Base-by-base conservation (phyloP, 2,113 vertebrate genomes). In the Phyllopteryx taeniolatus region DNA sequence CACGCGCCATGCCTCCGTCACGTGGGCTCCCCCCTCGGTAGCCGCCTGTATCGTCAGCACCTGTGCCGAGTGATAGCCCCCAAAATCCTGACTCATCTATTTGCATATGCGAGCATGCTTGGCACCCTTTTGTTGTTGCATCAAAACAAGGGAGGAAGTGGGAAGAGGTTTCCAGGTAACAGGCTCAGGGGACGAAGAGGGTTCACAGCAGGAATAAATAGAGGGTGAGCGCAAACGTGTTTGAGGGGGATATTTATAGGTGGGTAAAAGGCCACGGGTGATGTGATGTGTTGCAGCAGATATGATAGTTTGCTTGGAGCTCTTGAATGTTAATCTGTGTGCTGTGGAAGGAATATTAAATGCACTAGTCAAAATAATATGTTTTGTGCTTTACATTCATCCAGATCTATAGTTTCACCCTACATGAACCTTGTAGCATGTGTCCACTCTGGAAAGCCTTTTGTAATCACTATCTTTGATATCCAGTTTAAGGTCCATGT, bases 241-340 rank as follows among this genome's bases (percentile, higher is more conserved):
- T 12, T 20, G 49, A 19, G 63, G 43, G 13, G 68, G 84, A 79
- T 90, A 91, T 91, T 90, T 87, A 85, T 90, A 91, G 90, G 80
- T 47, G 56, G 60, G 70, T 79, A 79, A 91, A 91, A 93, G 91
- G 90, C 90, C 91, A 91, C 63, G 43, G 74, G 72, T 74, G 86
- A 79, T 80, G 77, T 77, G 70, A 79, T 43, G 71, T 54, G 73
- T 49, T 19, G 14, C 44, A 31, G 76, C 74, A 82, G 69, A 85
- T 80, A 81, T 64, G 44, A 75, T 67, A 51, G 65, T 73, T 43
- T 59, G 42, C 49, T 17, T 68, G 62, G 15, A 59, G 67, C 49
- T 10, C 20, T 61, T 13, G n/a, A 20, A 33, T 43, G 43, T 60
- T n/a, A 22, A 22, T 14, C 15, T 12, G 33, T 13, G 31, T 33